These are phyloP conservation scores for Mormyrops attenuatus DNA, from an alignment of 2,797 vertebrate species.

Conservation along the genomic window DNA sequence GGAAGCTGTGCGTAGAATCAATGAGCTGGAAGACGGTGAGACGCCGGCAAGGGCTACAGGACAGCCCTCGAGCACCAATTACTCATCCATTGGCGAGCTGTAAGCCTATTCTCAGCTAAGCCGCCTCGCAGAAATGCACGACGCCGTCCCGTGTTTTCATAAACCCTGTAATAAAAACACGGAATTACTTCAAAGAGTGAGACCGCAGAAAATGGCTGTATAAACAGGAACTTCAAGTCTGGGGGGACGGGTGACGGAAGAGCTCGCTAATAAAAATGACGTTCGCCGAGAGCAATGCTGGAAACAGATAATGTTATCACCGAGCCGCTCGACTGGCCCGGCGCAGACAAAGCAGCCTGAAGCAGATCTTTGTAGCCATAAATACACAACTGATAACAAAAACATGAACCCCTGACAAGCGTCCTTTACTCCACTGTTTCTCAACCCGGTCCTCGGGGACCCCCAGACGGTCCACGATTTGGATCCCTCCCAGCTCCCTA, in stretches of 20 bases:
- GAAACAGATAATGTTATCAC: slow-evolving; percentile 8
- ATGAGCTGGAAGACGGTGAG: background rate
- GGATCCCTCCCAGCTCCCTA: background rate
- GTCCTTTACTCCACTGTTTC: background rate
- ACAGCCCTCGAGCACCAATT: background rate
- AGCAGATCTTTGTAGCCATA: slow-evolving; percentile 2
- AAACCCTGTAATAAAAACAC: background rate
- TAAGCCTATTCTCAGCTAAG: background rate
- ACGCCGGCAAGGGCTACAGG: background rate
- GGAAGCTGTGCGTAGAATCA: background rate
- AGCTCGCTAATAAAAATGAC: background rate
- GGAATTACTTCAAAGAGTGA: background rate
- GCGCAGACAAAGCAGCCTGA: background rate
- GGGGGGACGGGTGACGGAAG: background rate
- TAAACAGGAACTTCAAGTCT: background rate
- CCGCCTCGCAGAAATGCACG: background rate
- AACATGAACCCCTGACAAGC: background rate
- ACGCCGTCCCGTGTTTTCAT: background rate
- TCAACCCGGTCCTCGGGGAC: background rate
- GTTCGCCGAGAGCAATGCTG: background rate
- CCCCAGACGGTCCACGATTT: background rate
- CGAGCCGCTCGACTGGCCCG: background rate
- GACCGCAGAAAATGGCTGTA: background rate
- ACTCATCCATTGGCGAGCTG: background rate
- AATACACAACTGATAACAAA: slow-evolving; percentile 8